Base-by-base conservation (phyloP, 2,888 invertebrate genomes). In the Drosophila niveifrons region DNA sequence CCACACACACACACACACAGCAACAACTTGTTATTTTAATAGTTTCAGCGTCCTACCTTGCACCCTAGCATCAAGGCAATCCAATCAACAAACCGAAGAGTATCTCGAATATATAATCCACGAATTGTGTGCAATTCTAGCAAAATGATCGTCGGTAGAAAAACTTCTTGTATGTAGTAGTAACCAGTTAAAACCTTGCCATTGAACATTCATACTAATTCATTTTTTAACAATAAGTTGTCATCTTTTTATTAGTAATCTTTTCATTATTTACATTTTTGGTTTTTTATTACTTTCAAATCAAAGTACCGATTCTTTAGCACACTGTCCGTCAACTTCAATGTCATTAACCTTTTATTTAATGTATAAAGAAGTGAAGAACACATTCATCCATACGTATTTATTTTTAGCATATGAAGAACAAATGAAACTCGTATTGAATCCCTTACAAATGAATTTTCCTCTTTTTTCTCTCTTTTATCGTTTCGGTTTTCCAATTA, bases 21-120 rank as follows among this genome's bases (percentile, higher is more conserved):
- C 3, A 11, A 18, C 31, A 18, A 18, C 43, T 13, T 36, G 34
- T 51, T 62, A 48, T 43, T 63, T 15, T 57, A 44, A 69, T 56
- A 48, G 66, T 59, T 59, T 52, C 69, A 73, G 61, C 63, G 72
- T 62, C 39, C 73, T 66, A 89, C 85, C 85, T 85, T 85, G 85
- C 85, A 85, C 85, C 85, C 85, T 80, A 85, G 85, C 85, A 85
- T 85, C 85, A 85, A 85, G 85, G 85, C 88, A 80, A 63, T 47
- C 56, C 48, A 56, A 63, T 9, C 50, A 41, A 23, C 17, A 36
- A 53, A 62, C 51, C 46, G 46, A 53, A 75, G 34, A 43, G 65
- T 75, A 3, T 52, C 8, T 52, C 8, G 36, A 36, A 18, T 23
- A 39, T 39, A 46, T 31, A 17, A 29, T 47, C 23, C 47, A 48